Conservation (phyloP, 2,113 vertebrate species). For the Xerus inauris region DNA sequence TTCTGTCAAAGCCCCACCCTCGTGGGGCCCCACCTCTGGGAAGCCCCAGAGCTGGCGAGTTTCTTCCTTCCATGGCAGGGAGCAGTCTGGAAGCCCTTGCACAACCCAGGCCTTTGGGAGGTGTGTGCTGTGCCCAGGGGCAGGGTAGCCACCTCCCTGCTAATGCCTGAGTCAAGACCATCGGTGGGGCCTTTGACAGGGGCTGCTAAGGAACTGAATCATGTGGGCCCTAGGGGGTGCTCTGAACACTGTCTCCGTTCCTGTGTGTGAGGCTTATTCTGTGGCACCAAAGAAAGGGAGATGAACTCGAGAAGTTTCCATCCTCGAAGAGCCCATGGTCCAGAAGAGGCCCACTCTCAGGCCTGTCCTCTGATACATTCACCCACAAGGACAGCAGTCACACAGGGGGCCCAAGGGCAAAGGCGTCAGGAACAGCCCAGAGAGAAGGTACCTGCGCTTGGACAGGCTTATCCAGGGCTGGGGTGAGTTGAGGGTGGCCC, state of each 20-base stretch:
- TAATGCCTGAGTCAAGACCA: neutral
- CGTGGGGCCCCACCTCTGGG: constrained; percentile 60
- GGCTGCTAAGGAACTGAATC: neutral
- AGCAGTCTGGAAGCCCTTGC: constrained; percentile 22
- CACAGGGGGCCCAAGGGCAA: neutral
- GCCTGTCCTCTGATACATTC: neutral
- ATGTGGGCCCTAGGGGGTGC: too few species aligned
- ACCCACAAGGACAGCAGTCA: neutral
- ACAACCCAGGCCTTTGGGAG: neutral
- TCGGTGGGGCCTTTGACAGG: neutral
- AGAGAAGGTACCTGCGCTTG: neutral
- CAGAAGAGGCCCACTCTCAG: neutral
- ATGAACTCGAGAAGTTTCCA: neutral
- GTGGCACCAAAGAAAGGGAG: neutral
- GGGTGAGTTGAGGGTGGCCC: neutral
- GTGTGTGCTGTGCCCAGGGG: neutral
- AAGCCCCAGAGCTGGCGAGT: constrained; percentile 47
- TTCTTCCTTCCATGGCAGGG: neutral
- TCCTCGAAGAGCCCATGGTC: neutral
- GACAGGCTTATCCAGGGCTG: neutral
- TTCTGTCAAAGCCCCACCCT: constrained; percentile 32
- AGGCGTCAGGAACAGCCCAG: neutral
- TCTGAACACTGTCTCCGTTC: rapidly evolving
- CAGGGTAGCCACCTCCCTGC: neutral
- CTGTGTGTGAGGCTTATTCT: rapidly evolving